Conservation (phyloP, 2,797 vertebrate genomes). For the Oophaga sylvatica region DNA sequence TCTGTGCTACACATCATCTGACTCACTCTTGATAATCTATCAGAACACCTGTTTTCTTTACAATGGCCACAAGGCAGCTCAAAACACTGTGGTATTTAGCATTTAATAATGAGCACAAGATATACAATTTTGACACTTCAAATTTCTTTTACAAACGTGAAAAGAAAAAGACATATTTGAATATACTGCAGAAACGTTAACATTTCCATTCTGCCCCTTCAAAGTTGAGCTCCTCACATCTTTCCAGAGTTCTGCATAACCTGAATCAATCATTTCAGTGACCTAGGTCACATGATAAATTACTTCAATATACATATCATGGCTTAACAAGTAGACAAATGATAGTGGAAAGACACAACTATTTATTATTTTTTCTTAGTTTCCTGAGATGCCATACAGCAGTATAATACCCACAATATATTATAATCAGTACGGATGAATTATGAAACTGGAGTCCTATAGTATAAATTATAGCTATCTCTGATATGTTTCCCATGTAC, state of each 20-base stretch:
- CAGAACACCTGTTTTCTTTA: constrained; percentile 87
- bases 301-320: constrained; percentile 29
- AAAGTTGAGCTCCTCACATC: constrained; percentile 47
- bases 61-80: constrained; percentile 85
- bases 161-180: constrained; percentile 73
- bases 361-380: constrained; percentile 3
- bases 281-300: constrained; percentile 21
- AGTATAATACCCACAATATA: constrained; percentile 3
- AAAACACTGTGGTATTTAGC: constrained; percentile 85
- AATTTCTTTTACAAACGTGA: constrained; percentile 77
- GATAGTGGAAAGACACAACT: constrained; percentile 13
- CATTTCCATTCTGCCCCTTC: constrained; percentile 55
- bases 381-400: constrained; percentile 9
- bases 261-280: constrained; percentile 40
- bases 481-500: neutral
- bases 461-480: neutral
- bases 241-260: constrained; percentile 31
- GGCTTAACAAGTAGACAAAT: constrained; percentile 30
- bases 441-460: neutral
- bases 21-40: constrained; percentile 85
- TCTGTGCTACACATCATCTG: constrained; percentile 79
- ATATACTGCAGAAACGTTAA: constrained; percentile 74
- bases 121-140: constrained; percentile 85
- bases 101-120: constrained; percentile 85
- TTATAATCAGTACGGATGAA: constrained; percentile 1